A percentile compares a stretch with the other conserved stretches of the same genome.
Evolutionary conservation across 2,113 vertebrate genomes (phyloP).

Genomic region (Muscicapa adusta): DNA sequence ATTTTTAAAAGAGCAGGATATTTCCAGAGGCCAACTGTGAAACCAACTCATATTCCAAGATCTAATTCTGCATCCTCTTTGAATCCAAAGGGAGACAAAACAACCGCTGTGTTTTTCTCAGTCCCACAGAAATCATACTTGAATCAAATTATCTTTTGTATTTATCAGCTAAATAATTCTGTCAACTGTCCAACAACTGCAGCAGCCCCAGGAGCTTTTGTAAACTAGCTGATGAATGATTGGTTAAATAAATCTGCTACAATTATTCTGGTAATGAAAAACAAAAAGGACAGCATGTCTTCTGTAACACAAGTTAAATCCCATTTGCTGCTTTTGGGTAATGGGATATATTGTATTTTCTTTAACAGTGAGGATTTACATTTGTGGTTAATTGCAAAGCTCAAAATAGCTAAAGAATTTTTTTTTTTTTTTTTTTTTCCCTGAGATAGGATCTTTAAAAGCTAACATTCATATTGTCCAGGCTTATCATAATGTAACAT

Average conservation of each 20-base stretch:
- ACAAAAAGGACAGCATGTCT: constrained; percentile 31
- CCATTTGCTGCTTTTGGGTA: constrained; percentile 45
- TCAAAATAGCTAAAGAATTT: constrained; percentile 16
- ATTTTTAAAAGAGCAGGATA: constrained; percentile 20
- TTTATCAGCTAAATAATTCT: constrained; percentile 53
- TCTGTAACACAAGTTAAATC: constrained; percentile 45
- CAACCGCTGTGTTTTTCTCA: neutral
- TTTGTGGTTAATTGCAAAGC: constrained; percentile 6
- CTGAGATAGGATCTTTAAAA: constrained; percentile 58
- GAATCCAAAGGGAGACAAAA: constrained; percentile 4
- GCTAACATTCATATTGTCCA: constrained; percentile 15
- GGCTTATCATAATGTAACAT: constrained; percentile 48
- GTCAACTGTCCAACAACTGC: constrained; percentile 48
- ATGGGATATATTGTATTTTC: constrained; percentile 30
- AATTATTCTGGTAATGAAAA: constrained; percentile 58
- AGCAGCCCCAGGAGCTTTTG: constrained; percentile 43
- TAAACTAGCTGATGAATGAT: constrained; percentile 45
- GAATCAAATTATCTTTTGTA: constrained; percentile 46
- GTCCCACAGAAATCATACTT: neutral
- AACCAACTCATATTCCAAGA: neutral
- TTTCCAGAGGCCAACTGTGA: constrained; percentile 33
- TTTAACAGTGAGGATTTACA: constrained; percentile 53
- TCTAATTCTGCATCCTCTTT: neutral
- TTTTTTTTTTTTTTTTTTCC: neutral
- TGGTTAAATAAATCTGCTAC: constrained; percentile 59